Percentiles rank a stretch among this genome's conserved stretches.
Conservation (phyloP, 1,140 invertebrate species). For the Pogonus chalceus region DNA sequence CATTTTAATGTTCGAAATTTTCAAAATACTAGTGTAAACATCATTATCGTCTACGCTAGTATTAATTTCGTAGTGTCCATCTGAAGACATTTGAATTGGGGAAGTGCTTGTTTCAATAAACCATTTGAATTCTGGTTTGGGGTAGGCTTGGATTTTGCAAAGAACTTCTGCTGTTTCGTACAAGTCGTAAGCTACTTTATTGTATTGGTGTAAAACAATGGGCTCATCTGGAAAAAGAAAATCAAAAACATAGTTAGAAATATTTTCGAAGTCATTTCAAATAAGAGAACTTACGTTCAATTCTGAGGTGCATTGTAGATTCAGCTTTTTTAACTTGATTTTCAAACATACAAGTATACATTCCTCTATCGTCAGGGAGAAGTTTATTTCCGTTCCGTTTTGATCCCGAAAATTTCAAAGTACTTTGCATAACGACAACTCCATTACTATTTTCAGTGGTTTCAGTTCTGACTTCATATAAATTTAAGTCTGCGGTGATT, state of each 20-base stretch:
- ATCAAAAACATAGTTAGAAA: conserved; percentile 13
- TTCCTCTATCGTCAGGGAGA: conserved; percentile 71
- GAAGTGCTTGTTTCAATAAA: conserved; percentile 63
- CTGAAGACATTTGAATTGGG: conserved; percentile 63
- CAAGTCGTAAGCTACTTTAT: conserved; percentile 80
- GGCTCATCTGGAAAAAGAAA: conserved; percentile 58
- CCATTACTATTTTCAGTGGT: conserved; percentile 61
- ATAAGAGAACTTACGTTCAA: conserved; percentile 77
- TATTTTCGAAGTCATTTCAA: no score
- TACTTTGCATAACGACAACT: conserved; percentile 75
- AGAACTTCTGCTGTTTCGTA: conserved; percentile 73
- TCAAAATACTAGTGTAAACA: conserved; percentile 69
- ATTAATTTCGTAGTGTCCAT: conserved; percentile 76
- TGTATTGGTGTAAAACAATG: conserved; percentile 72
- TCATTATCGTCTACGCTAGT: conserved; percentile 73
- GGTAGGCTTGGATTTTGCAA: conserved; percentile 84
- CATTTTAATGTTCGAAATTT: conserved; percentile 62
- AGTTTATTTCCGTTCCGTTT: conserved; percentile 64
- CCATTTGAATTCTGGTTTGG: conserved; percentile 87
- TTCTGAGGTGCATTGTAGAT: conserved; percentile 77
- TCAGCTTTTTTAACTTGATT: conserved; percentile 81
- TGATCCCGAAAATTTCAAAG: conserved; percentile 66
- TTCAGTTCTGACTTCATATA: conserved; percentile 71
- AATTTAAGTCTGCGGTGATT: conserved; percentile 57
- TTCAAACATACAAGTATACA: conserved; percentile 79